phyloP scores from a whole-genome alignment of 2,888 invertebrate genomes.

The Norana najaformis region DNA sequence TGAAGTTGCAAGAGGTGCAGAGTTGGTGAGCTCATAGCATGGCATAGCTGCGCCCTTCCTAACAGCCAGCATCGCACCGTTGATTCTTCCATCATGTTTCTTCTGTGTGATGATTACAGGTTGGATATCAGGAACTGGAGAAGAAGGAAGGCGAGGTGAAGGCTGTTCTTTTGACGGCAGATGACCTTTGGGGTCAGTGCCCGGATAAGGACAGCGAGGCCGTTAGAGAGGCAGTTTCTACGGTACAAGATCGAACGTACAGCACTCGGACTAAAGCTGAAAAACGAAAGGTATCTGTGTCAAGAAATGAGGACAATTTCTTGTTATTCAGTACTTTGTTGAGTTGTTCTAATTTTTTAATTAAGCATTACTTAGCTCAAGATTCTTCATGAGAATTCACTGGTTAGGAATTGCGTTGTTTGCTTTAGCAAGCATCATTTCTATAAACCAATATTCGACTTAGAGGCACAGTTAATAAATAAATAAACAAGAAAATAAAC shows the following conservation, averaged over 20 bases:
- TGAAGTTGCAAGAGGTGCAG: background rate
- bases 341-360: background rate
- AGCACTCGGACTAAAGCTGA: conserved; percentile 56
- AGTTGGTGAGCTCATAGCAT: background rate
- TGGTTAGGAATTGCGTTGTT: no score
- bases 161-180: conserved; percentile 53
- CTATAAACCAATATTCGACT: no score
- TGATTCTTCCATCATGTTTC: no score
- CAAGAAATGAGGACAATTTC: background rate
- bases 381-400: no score
- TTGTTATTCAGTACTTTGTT: background rate
- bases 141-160: conserved; percentile 52
- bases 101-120: conserved; percentile 36
- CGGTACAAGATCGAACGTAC: conserved; percentile 53
- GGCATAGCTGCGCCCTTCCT: background rate
- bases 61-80: background rate
- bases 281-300: conserved; percentile 42
- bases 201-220: conserved; percentile 52
- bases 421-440: no score
- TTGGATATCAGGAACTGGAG: conserved; percentile 45
- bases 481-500: no score
- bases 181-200: conserved; percentile 54
- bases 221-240: conserved; percentile 53
- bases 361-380: background rate
- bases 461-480: no score